These are phyloP conservation scores for Sternarchorhynchus goeldii DNA, from an alignment of 2,797 vertebrate species.

Conservation along the genomic window DNA sequence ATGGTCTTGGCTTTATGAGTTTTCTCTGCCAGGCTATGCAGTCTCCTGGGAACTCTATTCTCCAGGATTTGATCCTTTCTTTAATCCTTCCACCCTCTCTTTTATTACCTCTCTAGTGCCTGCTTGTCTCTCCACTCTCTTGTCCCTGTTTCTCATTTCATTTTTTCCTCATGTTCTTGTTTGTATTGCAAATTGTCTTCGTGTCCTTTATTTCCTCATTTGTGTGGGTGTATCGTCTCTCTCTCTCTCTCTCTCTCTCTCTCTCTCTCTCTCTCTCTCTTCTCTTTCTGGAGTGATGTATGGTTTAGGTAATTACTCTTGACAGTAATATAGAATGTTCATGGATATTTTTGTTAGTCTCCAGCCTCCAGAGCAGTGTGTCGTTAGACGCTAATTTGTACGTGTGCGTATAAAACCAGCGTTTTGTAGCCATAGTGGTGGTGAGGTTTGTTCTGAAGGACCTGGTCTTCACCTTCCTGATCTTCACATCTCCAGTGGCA, in stretches of 20 bases:
- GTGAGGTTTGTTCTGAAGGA: background rate
- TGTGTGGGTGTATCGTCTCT: background rate
- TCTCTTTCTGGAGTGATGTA: slow-evolving; percentile 58
- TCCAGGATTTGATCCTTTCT: slow-evolving; percentile 52
- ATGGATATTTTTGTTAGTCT: slow-evolving; percentile 72
- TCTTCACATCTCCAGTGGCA: background rate
- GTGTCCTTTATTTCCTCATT: slow-evolving; percentile 13
- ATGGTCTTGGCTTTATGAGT: slow-evolving; percentile 61
- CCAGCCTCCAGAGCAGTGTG: slow-evolving; percentile 2
- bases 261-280: slow-evolving; percentile 3
- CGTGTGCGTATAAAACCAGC: background rate
- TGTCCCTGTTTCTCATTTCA: slow-evolving; percentile 13
- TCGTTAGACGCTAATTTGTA: no score
- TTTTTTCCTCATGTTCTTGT: slow-evolving; percentile 26
- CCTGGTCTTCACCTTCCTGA: background rate
- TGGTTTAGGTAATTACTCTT: slow-evolving; percentile 70
- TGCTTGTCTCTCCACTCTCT: slow-evolving; percentile 16
- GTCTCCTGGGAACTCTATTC: slow-evolving; percentile 57
- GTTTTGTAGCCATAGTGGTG: background rate
- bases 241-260: slow-evolving; percentile 28
- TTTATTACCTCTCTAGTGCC: slow-evolving; percentile 39
- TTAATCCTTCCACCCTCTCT: slow-evolving; percentile 43
- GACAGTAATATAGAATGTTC: slow-evolving; percentile 70
- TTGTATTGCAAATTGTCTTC: slow-evolving; percentile 17
- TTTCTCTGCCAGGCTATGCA: slow-evolving; percentile 59